phyloP scores from a whole-genome alignment of 2,888 invertebrate genomes.

The Minunthozetes semirufus region DNA sequence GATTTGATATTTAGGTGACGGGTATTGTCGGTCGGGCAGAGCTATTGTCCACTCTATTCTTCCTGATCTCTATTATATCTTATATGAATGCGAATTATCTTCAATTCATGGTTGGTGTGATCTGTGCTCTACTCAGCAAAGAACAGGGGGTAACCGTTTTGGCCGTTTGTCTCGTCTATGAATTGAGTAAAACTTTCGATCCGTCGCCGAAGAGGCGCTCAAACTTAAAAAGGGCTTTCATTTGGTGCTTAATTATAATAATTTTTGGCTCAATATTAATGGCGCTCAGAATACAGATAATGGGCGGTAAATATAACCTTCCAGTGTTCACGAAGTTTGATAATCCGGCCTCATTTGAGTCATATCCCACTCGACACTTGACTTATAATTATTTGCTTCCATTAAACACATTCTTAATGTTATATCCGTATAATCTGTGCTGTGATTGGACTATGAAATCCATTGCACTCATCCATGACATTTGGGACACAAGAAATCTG shows the following conservation, averaged over 20 bases:
- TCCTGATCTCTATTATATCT: conserved; percentile 74
- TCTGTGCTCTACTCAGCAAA: conserved; percentile 91
- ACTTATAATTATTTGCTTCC: conserved; percentile 88
- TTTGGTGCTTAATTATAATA: not conserved
- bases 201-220: not conserved
- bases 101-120: conserved; percentile 59
- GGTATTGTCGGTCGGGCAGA: conserved; percentile 96
- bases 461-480: conserved; percentile 70
- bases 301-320: conserved; percentile 53
- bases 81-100: conserved; percentile 63
- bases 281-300: conserved; percentile 68
- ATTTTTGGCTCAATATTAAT: conserved; percentile 58
- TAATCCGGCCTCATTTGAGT: conserved; percentile 87
- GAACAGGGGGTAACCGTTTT: conserved; percentile 94
- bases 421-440: conserved; percentile 79
- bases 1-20: conserved; percentile 56
- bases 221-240: not conserved
- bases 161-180: conserved; percentile 67
- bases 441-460: conserved; percentile 99
- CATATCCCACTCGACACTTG: conserved; percentile 68
- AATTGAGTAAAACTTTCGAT: conserved; percentile 6
- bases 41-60: conserved; percentile 83
- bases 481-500: conserved; percentile 72
- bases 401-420: conserved; percentile 75
- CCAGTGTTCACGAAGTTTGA: conserved; percentile 87